Base-by-base conservation (phyloP, 2,113 vertebrate genomes). In the Spilogale gracilis region DNA sequence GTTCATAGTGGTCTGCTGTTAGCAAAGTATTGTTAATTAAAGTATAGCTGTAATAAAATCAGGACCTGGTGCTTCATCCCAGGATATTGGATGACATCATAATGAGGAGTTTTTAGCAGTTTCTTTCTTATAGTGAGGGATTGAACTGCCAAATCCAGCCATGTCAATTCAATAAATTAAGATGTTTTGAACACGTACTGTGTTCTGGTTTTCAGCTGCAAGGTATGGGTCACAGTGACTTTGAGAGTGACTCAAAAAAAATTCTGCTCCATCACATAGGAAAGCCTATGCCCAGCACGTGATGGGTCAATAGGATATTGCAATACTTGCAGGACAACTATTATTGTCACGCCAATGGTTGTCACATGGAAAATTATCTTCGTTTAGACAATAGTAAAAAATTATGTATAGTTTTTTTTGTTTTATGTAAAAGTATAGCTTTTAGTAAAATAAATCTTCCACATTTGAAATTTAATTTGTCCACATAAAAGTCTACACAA, bases 41-140 rank as follows among this genome's bases (percentile, higher is more conserved):
- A 71, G 4, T 76, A 0, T n/a, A 61, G 21, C 67, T 73, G 38
- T 87, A 81, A 65, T 79, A 85, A 93, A 96, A 93, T 86, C 50
- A 56, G 93, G 27, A 48, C 0, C 0, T 74, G 0, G 6, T 63
- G 0, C 43, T 27, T 67, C 21, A 71, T 83, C 9, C 7, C 14
- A 96, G 61, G 13, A 56, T 32, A 2, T 9, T 78, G 48, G 54
- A 17, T 7, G 25, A 13, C n/a, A 50, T 89, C 25, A 71, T 16
- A 91, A 2, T 7, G 3, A 16, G 13, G 16, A 94, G 10, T 91
- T 50, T 27, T 93, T 48, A 69, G 21, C 60, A 56, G 20, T 61
- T 91, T 27, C 30, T 91, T 52, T 92, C 14, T 76, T 79, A 78
- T 5, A 54, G 5, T 79, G 2, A 74, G 43, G 6, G 11, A 69